Conservation (phyloP, 2,797 vertebrate genomes). For the Fistularia commersonii region DNA sequence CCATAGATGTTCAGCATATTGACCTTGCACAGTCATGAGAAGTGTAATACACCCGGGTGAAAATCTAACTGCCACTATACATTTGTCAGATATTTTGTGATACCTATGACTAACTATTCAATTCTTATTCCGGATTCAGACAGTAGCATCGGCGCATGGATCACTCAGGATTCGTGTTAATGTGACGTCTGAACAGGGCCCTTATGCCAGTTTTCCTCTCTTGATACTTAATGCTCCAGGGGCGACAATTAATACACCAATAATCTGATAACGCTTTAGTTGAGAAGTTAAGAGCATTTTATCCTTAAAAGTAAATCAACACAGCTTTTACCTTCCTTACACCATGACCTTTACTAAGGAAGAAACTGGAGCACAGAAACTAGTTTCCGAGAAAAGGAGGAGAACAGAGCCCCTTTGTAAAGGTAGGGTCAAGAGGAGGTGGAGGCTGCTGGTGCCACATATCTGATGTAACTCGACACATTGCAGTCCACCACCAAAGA, state of each 20-base stretch:
- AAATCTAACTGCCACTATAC: no score
- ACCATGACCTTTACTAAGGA: conserved; percentile 20
- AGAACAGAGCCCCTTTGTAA: conserved; percentile 29
- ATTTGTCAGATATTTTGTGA: no score
- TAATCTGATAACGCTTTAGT: no score
- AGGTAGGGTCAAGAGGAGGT: conserved; percentile 40
- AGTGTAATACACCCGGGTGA: no score
- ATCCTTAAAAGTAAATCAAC: no score
- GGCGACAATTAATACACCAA: no score
- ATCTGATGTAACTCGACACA: conserved; percentile 40
- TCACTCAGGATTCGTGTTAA: not conserved
- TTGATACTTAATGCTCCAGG: no score
- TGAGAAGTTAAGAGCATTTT: no score
- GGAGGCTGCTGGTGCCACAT: conserved; percentile 22
- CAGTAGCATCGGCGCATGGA: not conserved
- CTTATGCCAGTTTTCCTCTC: not conserved
- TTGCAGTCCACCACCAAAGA: conserved; percentile 6
- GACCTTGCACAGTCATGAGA: no score
- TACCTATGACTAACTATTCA: no score
- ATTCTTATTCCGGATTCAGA: no score
- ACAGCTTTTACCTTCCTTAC: conserved; percentile 2
- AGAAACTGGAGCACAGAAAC: conserved; percentile 14
- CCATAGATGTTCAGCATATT: no score
- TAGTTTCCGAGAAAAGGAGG: conserved; percentile 11
- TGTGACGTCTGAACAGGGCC: not conserved